Evolutionary conservation across 92 coral and sea anemone species (phyloP).

Genomic region (Plumapathes pennacea): DNA sequence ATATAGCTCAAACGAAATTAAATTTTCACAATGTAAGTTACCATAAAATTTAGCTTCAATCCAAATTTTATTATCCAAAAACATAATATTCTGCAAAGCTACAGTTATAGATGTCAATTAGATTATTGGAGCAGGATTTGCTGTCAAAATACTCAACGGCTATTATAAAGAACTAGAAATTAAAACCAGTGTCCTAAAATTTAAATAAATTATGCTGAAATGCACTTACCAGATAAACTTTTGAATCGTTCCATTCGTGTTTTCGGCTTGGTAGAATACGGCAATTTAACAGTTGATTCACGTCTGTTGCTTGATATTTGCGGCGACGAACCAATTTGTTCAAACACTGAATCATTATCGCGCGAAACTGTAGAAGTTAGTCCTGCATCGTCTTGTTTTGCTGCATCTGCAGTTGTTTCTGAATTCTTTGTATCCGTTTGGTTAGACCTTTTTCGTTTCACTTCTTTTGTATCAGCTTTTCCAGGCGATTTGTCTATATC

Average conservation of each 20-base stretch:
- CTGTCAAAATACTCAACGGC: too few relatives aligned
- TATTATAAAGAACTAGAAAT: neutral
- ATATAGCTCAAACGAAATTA: neutral
- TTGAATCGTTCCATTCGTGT: slow-evolving; percentile 91
- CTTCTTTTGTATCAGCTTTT: neutral
- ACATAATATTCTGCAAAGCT: too few relatives aligned
- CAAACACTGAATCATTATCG: too few relatives aligned
- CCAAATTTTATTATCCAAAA: too few relatives aligned
- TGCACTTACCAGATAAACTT: slow-evolving; percentile 60
- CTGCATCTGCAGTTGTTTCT: neutral
- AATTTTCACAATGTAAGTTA: too few relatives aligned
- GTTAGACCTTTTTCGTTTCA: neutral
- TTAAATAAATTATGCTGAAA: slow-evolving; percentile 9
- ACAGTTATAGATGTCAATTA: too few relatives aligned
- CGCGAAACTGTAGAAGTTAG: too few relatives aligned
- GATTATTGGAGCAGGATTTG: too few relatives aligned
- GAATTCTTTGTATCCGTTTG: neutral
- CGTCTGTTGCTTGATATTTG: slow-evolving; percentile 20
- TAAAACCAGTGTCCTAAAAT: neutral
- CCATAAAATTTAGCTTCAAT: too few relatives aligned
- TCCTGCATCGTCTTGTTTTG: neutral
- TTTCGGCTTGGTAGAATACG: slow-evolving; percentile 43
- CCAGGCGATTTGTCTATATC: neutral
- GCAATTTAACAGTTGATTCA: slow-evolving; percentile 17
- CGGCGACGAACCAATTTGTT: too few relatives aligned